Evolutionary conservation across 1,140 invertebrate genomes (phyloP).

Genomic region (Tetragnatha versicolor): DNA sequence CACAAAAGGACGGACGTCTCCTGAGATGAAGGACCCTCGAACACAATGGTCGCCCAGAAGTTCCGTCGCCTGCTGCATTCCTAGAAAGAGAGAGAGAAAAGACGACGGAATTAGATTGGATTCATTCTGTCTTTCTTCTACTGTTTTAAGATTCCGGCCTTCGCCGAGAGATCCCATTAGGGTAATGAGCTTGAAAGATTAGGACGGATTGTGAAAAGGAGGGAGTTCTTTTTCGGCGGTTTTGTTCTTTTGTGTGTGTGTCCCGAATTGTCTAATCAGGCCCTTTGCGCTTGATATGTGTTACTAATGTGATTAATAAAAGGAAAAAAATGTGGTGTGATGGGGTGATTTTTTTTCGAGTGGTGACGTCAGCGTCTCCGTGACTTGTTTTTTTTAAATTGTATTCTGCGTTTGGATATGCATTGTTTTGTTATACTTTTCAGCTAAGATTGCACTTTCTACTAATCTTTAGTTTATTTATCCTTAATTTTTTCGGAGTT

Average conservation of each 20-base stretch:
- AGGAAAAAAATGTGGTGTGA: no score
- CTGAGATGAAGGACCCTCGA: conserved; percentile 10
- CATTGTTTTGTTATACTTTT: no score
- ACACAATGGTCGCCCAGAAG: conserved; percentile 2
- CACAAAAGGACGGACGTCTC: conserved; percentile 2
- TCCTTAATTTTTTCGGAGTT: no score
- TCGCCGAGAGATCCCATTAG: not conserved
- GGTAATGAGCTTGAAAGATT: conserved; percentile 16
- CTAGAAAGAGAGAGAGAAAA: conserved; percentile 3
- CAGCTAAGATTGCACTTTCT: no score
- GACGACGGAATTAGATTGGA: conserved; percentile 3
- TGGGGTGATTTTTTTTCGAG: no score
- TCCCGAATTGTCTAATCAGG: not conserved
- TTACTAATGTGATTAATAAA: not conserved
- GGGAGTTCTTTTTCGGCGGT: no score
- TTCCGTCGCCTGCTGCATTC: conserved; percentile 17
- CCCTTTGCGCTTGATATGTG: not conserved
- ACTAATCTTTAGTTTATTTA: no score
- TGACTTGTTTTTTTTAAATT: no score
- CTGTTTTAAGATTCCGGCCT: not conserved
- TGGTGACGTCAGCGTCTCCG: no score
- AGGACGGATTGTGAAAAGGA: not conserved
- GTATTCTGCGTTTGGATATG: no score
- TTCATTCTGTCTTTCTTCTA: not conserved
- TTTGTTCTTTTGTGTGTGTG: not conserved